These are phyloP conservation scores for Ptilorrhoa leucosticta DNA, from an alignment of 2,113 vertebrate genomes.

Conservation along the genomic window DNA sequence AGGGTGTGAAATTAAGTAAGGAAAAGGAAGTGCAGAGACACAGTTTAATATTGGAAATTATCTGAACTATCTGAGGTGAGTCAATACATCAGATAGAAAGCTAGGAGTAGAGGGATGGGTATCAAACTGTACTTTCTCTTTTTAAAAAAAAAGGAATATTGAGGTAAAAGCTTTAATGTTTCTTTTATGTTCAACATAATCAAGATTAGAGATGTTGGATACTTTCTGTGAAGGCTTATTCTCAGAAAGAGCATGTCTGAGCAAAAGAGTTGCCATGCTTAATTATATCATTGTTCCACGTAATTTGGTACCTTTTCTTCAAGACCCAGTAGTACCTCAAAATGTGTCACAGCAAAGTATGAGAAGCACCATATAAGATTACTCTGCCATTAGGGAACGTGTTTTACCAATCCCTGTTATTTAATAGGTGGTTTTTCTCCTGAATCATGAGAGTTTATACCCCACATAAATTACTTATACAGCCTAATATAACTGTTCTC, in stretches of 20 bases:
- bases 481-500: background rate
- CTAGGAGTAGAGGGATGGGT: background rate
- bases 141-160: background rate
- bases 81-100: background rate
- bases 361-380: background rate
- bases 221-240: background rate
- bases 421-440: slow-evolving; percentile 18
- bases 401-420: background rate
- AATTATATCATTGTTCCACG: background rate
- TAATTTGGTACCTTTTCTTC: background rate
- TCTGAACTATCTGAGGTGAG: background rate
- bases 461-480: background rate
- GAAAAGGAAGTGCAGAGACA: background rate
- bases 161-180: background rate
- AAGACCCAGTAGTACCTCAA: background rate
- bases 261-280: background rate
- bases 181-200: background rate
- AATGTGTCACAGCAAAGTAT: background rate
- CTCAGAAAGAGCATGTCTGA: background rate
- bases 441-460: slow-evolving; percentile 10
- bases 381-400: background rate
- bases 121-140: background rate
- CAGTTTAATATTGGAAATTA: background rate
- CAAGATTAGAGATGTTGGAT: background rate
- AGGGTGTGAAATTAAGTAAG: slow-evolving; percentile 13